Evolutionary conservation across 2,888 invertebrate genomes (phyloP).

Genomic region (Gortyna flavago): DNA sequence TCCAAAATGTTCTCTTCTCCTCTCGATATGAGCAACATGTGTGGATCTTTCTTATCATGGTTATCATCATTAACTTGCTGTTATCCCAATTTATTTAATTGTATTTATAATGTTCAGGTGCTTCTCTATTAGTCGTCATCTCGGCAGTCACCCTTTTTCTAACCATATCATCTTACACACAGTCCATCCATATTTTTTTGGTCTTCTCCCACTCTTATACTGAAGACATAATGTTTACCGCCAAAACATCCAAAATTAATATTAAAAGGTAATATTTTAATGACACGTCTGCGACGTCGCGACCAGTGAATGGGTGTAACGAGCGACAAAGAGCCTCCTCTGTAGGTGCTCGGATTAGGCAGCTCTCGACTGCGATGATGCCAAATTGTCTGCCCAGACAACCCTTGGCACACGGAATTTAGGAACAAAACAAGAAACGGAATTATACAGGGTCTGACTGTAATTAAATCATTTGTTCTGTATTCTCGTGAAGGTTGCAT

Average conservation of each 20-base stretch:
- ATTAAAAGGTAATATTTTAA: slow-evolving; percentile 23
- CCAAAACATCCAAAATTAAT: slow-evolving; percentile 25
- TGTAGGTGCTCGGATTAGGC: slow-evolving; percentile 29
- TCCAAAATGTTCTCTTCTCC: not conserved
- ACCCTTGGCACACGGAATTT: slow-evolving; percentile 4
- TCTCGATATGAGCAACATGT: not conserved
- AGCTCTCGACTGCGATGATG: slow-evolving; percentile 19
- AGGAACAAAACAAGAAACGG: not conserved
- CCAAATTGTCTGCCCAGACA: slow-evolving; percentile 34
- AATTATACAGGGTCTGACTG: not conserved
- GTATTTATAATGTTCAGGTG: no score
- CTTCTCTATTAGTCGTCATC: no score
- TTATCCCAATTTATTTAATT: no score
- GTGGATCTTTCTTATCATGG: no score
- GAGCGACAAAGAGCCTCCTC: slow-evolving; percentile 21
- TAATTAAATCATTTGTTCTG: not conserved
- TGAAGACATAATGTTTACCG: not conserved
- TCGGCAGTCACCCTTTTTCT: no score
- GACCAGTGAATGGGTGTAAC: slow-evolving; percentile 38
- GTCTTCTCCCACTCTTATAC: no score
- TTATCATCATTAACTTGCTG: no score
- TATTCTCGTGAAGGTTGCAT: not conserved
- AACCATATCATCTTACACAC: no score
- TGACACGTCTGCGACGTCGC: slow-evolving; percentile 10
- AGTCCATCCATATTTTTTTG: no score